phyloP scores from a whole-genome alignment of 2,888 invertebrate species.

The Punctoribates punctum region DNA sequence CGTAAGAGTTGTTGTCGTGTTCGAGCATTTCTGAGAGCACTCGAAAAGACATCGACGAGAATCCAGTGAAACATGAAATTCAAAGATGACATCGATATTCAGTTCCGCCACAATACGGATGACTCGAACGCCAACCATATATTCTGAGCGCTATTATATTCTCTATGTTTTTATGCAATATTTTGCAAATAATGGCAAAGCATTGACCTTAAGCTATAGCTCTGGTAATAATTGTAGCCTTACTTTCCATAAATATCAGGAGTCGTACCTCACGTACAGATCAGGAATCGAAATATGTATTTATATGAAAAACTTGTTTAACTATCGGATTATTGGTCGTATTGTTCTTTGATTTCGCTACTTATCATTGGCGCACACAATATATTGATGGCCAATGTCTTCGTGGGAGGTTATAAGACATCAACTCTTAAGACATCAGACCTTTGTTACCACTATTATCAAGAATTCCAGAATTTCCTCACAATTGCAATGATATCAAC shows the following conservation, averaged over 20 bases:
- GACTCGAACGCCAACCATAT: conserved; percentile 5
- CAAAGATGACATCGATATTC: conserved; percentile 35
- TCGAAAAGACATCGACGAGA: background rate
- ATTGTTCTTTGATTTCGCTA: background rate
- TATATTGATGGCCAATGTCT: background rate
- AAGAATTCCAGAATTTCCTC: background rate
- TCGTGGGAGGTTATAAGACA: conserved; percentile 7
- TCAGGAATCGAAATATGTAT: background rate
- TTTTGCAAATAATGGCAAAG: conserved; percentile 10
- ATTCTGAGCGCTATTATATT: background rate
- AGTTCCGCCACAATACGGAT: conserved; percentile 32
- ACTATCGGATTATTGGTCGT: background rate
- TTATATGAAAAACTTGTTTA: background rate
- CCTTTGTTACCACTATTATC: background rate
- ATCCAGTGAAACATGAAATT: conserved; percentile 37
- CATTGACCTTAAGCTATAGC: conserved; percentile 18
- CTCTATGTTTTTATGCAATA: conserved; percentile 20
- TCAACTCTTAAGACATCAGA: background rate
- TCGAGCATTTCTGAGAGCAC: background rate
- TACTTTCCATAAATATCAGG: conserved; percentile 12
- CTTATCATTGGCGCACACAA: background rate
- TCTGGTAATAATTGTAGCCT: background rate
- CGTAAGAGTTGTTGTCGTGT: background rate
- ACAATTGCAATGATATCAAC: conserved; percentile 16
- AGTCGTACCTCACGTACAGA: too few species aligned